Percentiles rank a stretch among this genome's conserved stretches.
Conservation (phyloP, 2,113 vertebrate species). For the Petroica traversi region DNA sequence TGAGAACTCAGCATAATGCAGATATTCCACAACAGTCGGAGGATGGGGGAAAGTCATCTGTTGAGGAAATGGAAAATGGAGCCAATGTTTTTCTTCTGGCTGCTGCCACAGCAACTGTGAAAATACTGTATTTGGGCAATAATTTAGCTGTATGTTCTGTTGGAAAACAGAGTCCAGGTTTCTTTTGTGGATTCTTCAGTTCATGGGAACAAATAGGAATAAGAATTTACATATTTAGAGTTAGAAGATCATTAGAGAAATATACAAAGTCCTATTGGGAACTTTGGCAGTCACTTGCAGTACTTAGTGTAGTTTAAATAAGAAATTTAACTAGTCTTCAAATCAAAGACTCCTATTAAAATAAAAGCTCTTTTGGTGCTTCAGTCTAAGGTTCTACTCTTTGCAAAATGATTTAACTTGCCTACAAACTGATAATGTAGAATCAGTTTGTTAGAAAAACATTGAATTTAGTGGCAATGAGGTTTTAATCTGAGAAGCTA, state of each 20-base stretch:
- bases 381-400: neutral
- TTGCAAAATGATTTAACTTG: neutral
- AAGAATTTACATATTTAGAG: neutral
- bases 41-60: fast-evolving
- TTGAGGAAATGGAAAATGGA: neutral
- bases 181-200: neutral
- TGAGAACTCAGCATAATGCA: neutral
- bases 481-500: neutral
- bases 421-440: neutral
- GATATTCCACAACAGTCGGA: neutral
- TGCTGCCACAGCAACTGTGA: neutral
- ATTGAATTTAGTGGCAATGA: neutral
- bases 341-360: neutral
- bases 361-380: neutral
- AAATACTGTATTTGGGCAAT: neutral
- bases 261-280: neutral
- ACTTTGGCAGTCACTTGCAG: neutral
- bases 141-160: neutral
- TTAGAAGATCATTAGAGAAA: neutral
- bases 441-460: neutral
- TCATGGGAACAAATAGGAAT: neutral
- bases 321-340: neutral
- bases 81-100: neutral
- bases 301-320: neutral
- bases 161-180: neutral